Percentiles rank a stretch among this genome's conserved stretches.
These are phyloP conservation scores for Emmelina monodactyla DNA, from an alignment of 2,888 invertebrate species.

Conservation along the genomic window DNA sequence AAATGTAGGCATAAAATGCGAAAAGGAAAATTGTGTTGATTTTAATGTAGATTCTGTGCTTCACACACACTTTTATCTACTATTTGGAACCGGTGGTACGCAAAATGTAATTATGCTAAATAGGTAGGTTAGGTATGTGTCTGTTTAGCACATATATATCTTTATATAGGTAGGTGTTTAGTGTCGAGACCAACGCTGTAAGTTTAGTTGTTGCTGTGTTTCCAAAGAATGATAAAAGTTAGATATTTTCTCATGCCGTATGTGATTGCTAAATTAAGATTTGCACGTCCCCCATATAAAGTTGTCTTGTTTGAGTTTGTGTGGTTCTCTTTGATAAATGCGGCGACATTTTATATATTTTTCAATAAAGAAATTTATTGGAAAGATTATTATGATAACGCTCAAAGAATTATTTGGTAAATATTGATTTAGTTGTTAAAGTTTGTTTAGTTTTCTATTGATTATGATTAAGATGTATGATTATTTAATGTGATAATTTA, in stretches of 20 bases:
- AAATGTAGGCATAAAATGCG: too few species aligned
- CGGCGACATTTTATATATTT: conserved; percentile 76
- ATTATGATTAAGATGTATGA: not conserved
- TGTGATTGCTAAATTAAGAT: conserved; percentile 78
- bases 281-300: conserved; percentile 48
- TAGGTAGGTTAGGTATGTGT: too few species aligned
- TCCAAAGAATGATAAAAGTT: conserved; percentile 89
- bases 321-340: conserved; percentile 73
- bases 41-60: too few species aligned
- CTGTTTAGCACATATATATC: conserved; percentile 79
- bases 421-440: conserved; percentile 11
- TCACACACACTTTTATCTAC: too few species aligned
- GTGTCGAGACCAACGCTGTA: conserved; percentile 66
- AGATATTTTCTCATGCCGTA: conserved; percentile 96
- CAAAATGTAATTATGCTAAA: conserved; percentile 69
- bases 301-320: conserved; percentile 68
- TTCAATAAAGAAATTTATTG: conserved; percentile 80
- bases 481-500: too few species aligned
- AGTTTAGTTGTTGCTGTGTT: conserved; percentile 71
- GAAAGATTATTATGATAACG: conserved; percentile 72
- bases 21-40: too few species aligned
- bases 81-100: conserved; percentile 87
- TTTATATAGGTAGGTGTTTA: conserved; percentile 63
- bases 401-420: conserved; percentile 92
- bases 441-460: not conserved